Evolutionary conservation across 2,888 invertebrate genomes (phyloP).

Genomic region (Parthenolecanium corni): DNA sequence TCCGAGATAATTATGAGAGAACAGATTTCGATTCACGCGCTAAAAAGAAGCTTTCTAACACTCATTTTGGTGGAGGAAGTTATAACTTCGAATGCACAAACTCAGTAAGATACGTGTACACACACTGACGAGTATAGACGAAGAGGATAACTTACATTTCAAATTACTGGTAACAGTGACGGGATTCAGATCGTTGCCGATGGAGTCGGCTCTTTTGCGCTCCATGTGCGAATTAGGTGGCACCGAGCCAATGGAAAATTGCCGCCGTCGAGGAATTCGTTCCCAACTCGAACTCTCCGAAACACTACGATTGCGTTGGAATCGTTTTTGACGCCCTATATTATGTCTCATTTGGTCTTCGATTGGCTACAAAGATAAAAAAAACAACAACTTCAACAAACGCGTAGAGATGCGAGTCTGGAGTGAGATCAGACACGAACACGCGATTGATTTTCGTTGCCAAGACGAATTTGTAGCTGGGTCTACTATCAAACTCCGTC

Average conservation of each 20-base stretch:
- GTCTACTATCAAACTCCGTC: constrained; percentile 28
- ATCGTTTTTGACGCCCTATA: constrained; percentile 40
- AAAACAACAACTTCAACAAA: not conserved
- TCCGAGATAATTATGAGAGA: too few relatives aligned
- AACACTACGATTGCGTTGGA: constrained; percentile 52
- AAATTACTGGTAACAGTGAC: not conserved
- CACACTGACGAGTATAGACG: too few relatives aligned
- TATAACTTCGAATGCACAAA: too few relatives aligned
- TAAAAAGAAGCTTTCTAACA: too few relatives aligned
- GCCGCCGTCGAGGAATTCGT: constrained; percentile 29
- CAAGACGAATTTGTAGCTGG: constrained; percentile 3
- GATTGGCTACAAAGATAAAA: constrained; percentile 14
- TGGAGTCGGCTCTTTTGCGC: constrained; percentile 25
- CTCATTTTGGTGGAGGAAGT: too few relatives aligned
- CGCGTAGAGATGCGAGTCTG: too few relatives aligned
- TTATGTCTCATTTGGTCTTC: constrained; percentile 28
- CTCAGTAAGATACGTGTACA: too few relatives aligned
- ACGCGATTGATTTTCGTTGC: not conserved
- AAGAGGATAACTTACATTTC: constrained; percentile 1
- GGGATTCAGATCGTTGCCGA: constrained; percentile 13
- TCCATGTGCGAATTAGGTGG: not conserved
- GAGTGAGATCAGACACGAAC: not conserved
- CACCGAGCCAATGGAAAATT: constrained; percentile 29
- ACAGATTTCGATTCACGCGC: too few relatives aligned
- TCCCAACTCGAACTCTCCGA: constrained; percentile 46